Percentiles rank a stretch among this genome's conserved stretches.
Evolutionary conservation across 2,888 invertebrate genomes (phyloP).

Genomic region (Notocelia uddmanniana): DNA sequence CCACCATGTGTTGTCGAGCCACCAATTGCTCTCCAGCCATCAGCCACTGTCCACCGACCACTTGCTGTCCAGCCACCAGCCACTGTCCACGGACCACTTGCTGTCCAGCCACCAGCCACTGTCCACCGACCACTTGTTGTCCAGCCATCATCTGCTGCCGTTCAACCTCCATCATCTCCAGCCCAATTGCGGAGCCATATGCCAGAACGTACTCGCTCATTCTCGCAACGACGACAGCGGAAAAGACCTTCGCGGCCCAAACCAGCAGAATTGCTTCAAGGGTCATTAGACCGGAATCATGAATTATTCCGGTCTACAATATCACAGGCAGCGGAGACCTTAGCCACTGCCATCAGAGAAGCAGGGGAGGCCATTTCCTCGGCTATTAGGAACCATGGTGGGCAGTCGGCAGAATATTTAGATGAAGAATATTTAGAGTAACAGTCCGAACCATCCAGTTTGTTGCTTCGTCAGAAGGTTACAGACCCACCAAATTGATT

Average conservation of each 20-base stretch:
- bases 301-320: constrained; percentile 12
- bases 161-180: too few relatives aligned
- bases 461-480: too few relatives aligned
- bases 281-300: constrained; percentile 16
- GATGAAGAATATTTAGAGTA: constrained; percentile 15
- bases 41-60: too few relatives aligned
- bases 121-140: too few relatives aligned
- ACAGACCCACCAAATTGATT: too few relatives aligned
- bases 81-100: too few relatives aligned
- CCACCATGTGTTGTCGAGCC: too few relatives aligned
- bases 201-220: constrained; percentile 2
- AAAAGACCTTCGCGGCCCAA: constrained; percentile 14
- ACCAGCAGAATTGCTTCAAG: constrained; percentile 12
- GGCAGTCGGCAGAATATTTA: constrained; percentile 18
- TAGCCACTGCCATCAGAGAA: constrained; percentile 13
- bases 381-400: constrained; percentile 17
- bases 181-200: constrained; percentile 3
- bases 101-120: too few relatives aligned
- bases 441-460: neutral
- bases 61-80: too few relatives aligned
- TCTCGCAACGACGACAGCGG: constrained; percentile 5
- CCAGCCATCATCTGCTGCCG: neutral
- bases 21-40: too few relatives aligned
- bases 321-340: constrained; percentile 13
- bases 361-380: constrained; percentile 12